Evolutionary conservation across 2,888 invertebrate genomes (phyloP).

Genomic region (Conus canariensis): DNA sequence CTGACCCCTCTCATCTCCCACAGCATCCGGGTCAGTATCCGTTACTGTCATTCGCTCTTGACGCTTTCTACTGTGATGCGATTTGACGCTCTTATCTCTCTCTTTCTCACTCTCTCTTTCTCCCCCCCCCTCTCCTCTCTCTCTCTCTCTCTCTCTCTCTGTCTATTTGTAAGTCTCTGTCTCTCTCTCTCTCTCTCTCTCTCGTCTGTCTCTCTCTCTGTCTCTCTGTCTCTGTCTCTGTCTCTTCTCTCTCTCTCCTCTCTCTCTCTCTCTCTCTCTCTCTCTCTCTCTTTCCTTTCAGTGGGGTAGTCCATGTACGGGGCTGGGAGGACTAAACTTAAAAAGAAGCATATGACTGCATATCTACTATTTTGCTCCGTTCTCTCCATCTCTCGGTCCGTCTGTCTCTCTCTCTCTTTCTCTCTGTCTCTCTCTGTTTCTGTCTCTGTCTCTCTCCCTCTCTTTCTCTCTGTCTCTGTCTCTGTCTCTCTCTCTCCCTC

Average conservation of each 20-base stretch:
- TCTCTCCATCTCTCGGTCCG: neutral
- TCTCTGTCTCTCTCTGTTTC: neutral
- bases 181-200: neutral
- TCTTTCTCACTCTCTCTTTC: too few species aligned
- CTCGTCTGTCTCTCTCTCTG: neutral
- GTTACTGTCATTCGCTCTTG: too few species aligned
- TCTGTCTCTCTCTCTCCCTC: neutral
- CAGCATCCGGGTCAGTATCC: constrained; percentile 27
- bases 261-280: too few species aligned
- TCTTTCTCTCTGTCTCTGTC: neutral
- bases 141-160: too few species aligned
- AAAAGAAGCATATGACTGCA: too few species aligned
- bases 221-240: neutral
- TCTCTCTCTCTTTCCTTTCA: too few species aligned
- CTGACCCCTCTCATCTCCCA: constrained; percentile 47
- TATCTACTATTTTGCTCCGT: neutral
- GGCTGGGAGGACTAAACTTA: too few species aligned
- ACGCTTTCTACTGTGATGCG: too few species aligned
- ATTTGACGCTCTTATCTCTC: too few species aligned
- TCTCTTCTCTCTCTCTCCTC: neutral
- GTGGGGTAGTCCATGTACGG: too few species aligned
- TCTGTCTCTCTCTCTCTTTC: too few species aligned
- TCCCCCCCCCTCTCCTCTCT: too few species aligned
- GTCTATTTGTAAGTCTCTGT: neutral
- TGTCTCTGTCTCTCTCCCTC: neutral